Evolutionary conservation across 2,113 vertebrate species (phyloP).

Genomic region (Myocastor coypus): DNA sequence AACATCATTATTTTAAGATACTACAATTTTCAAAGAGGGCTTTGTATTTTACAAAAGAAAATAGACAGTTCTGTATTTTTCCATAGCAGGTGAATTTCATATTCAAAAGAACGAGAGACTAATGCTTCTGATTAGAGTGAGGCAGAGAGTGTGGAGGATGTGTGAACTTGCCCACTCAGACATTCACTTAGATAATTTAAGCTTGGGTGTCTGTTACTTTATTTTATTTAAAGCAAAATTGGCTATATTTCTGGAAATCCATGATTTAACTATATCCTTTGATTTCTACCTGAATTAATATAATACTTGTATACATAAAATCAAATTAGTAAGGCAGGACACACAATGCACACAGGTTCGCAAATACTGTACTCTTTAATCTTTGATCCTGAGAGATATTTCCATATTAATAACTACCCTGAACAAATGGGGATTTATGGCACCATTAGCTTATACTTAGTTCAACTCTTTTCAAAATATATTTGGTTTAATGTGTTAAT

Average conservation of each 20-base stretch:
- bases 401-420: not conserved
- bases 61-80: conserved; percentile 67
- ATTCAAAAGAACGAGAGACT: conserved; percentile 72
- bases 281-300: conserved; percentile 64
- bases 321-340: conserved; percentile 9
- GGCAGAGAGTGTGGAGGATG: conserved; percentile 80
- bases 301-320: conserved; percentile 49
- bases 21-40: not conserved
- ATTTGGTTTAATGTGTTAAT: not conserved
- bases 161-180: conserved; percentile 81
- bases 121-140: conserved; percentile 78
- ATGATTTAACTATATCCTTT: conserved; percentile 66
- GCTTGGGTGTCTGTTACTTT: conserved; percentile 79
- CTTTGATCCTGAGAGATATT: not conserved
- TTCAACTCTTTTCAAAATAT: conserved; percentile 18
- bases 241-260: conserved; percentile 73
- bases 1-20: too few species aligned
- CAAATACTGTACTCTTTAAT: not conserved
- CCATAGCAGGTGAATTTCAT: conserved; percentile 78
- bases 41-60: conserved; percentile 48
- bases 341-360: not conserved
- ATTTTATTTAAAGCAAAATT: conserved; percentile 82
- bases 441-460: not conserved
- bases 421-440: not conserved
- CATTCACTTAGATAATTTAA: conserved; percentile 79